Evolutionary conservation across 53 echinoderm and acorn worm genomes (phyloP), one percentile per base, ranked within the genome.

Genomic region (Arbacia lixula): DNA sequence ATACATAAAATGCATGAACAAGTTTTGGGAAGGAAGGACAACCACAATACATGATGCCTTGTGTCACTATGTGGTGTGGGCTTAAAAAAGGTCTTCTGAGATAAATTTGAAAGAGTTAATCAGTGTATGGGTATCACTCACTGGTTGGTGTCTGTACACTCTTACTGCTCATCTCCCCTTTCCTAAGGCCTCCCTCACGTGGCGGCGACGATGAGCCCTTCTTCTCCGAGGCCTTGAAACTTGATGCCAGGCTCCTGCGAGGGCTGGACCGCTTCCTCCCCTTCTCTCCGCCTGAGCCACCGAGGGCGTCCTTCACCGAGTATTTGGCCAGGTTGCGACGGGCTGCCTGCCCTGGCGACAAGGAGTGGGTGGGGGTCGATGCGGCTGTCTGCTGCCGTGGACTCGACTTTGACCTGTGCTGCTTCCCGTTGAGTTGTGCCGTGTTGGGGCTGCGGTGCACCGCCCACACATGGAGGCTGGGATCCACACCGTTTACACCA

Each of bases 391-490:
- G 20, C 38, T 32, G 30, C n/a, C 71, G 43, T 29, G 52, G 81
- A 69, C 88, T 58, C 36, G 20, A 29, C 72, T 76, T 35, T 17
- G 54, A 71, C 60, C 71, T 36, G 71, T 60, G 37, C 72, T 36
- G 16, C 60, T 53, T 50, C 53, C 36, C 40, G 26, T 24, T 36
- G 39, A 34, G 21, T n/a, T n/a, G n/a, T 53, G 80, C 31, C 36
- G 76, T 43, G 60, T 57, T 54, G 16, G 85, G 36, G 12, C 43
- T 46, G 9, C 79, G 77, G 27, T 84, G 84, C 26, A 62, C 33
- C 16, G 91, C 85, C 91, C 91, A 91, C 36, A 91, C 84, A 35
- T 91, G 91, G 17, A 91, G 85, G 46, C 91, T 91, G 1, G 88
- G 39, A 53, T 91, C 91, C 4, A 5, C 5, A 14, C 8, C 14